A percentile compares a stretch with the other conserved stretches of the same genome.
phyloP scores from a whole-genome alignment of 2,888 invertebrate genomes.

The Lasioglossum zephyrum region DNA sequence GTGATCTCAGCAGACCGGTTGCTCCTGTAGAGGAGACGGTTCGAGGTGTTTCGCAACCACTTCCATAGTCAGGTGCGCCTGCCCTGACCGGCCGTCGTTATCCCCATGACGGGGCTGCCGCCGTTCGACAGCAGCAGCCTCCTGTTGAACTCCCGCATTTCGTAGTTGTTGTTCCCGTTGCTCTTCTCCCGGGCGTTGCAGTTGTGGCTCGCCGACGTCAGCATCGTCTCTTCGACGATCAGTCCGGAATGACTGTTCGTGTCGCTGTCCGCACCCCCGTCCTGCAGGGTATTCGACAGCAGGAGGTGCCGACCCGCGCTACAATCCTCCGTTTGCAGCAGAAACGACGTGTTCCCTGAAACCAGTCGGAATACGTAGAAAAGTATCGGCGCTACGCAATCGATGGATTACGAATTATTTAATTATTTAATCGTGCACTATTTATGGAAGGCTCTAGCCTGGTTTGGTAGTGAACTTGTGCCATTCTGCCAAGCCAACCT shows the following conservation, averaged over 20 bases:
- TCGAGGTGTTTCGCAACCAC: constrained; percentile 81
- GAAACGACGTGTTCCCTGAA: constrained; percentile 79
- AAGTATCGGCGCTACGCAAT: not conserved
- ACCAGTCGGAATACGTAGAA: constrained; percentile 19
- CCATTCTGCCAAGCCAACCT: no score
- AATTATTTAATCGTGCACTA: not conserved
- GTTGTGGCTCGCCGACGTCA: constrained; percentile 78
- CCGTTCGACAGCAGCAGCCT: constrained; percentile 81
- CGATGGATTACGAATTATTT: not conserved
- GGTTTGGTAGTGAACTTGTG: no score
- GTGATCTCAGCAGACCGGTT: constrained; percentile 80
- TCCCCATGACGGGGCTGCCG: constrained; percentile 83
- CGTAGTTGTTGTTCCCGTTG: constrained; percentile 92
- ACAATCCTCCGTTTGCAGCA: constrained; percentile 82
- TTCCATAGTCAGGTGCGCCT: constrained; percentile 83
- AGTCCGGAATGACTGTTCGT: constrained; percentile 87
- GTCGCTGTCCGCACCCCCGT: constrained; percentile 87
- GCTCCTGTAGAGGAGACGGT: constrained; percentile 80
- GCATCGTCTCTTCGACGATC: constrained; percentile 85
- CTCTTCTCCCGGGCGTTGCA: constrained; percentile 86
- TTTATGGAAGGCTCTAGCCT: not conserved
- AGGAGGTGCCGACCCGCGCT: constrained; percentile 83
- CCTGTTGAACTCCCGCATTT: constrained; percentile 89
- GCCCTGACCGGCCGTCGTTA: constrained; percentile 85
- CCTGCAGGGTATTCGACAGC: constrained; percentile 79